Base-by-base conservation (phyloP, 2,113 vertebrate genomes). In the Mirza zaza region DNA sequence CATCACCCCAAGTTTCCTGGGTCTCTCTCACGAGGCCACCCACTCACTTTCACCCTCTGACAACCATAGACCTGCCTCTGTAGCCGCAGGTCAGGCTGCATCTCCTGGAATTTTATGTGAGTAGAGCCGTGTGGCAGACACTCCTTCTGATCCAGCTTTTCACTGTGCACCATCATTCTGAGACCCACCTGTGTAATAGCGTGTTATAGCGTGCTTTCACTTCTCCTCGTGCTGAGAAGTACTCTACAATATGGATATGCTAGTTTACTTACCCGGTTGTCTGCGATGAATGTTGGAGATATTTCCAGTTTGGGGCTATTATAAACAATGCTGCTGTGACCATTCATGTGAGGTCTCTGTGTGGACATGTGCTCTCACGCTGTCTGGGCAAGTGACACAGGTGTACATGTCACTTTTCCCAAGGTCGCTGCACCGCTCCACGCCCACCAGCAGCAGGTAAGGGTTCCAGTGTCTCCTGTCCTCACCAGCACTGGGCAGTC, bases 1-100 rank as follows among this genome's bases (percentile, higher is more conserved):
- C 11, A 4, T 4, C 12, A 12, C 76, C 52, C 8, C n/a, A 36
- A 36, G 65, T 45, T 3, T 25, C 73, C 75, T 11, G 29, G 0
- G 23, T n/a, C 63, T 8, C 34, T 32, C 32, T 59, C 10, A 21
- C 0, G 18, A 6, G 0, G 13, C 36, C 71, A 29, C 20, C 52
- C 9, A 4, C 18, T 15, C 1, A 2, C 42, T 1, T 11, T 48
- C 21, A 25, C 8, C 12, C 61, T 20, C 1, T 2, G n/a, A 34
- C 21, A 21, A n/a, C 59, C 5, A 7, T 1, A 0, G 55, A 39
- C 11, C 7, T 0, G 57, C 29, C 39, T 57, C 23, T 4, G 29
- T 23, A 52, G 3, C 63, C 1, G 4, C 0, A 5, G 45, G 52
- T 11, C 2, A 27, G 39, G 27, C 8, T 14, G n/a, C 52, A 15